Base-by-base conservation (phyloP, 2,797 vertebrate genomes). In the Eurystomus glaucurus region DNA sequence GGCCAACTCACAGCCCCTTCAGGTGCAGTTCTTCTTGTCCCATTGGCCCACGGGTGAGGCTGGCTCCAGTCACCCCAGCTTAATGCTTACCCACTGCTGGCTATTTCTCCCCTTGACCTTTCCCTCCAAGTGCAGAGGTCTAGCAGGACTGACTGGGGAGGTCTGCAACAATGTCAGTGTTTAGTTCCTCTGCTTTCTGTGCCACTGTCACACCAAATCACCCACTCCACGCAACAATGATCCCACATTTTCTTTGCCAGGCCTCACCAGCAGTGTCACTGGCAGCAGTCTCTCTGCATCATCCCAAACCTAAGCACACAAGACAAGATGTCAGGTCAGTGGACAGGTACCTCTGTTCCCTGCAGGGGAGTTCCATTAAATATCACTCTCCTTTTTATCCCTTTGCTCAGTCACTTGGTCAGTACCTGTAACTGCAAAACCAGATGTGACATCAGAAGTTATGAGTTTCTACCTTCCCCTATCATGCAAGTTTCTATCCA, bases 21-120 rank as follows among this genome's bases (percentile, higher is more conserved):
- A 20, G 23, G 2, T 54, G 15, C 18, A 55, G 11, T 11, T 48
- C 31, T 14, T 10, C 28, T 28, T 55, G 15, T 23, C 25, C 35
- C 33, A 35, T 0, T 48, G 22, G 4, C 25, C 31, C 4, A 15
- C 10, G 2, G 4, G 6, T n/a, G 15, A 70, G 9, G 9, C 5
- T 54, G 14, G 16, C 25, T 48, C 9, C 66, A 43, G 11, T 4
- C 18, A 29, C 9, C 4, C 29, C 31, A 70, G 1, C 9, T 23
- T 29, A 11, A 33, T 48, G 20, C 8, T 80, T 25, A 33, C 4
- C 14, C 3, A 11, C 1, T 58, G 17, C 17, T 52, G 3, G 14
- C 23, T 81, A 20, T 62, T 57, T 48, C n/a, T 71, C 15, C 77
- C 11, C 25, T 35, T 51, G 29, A 62, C 9, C 26, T 8, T 3